Percentiles rank a stretch among this genome's conserved stretches.
These are phyloP conservation scores for Pipra filicauda DNA, from an alignment of 2,113 vertebrate species.

Conservation along the genomic window DNA sequence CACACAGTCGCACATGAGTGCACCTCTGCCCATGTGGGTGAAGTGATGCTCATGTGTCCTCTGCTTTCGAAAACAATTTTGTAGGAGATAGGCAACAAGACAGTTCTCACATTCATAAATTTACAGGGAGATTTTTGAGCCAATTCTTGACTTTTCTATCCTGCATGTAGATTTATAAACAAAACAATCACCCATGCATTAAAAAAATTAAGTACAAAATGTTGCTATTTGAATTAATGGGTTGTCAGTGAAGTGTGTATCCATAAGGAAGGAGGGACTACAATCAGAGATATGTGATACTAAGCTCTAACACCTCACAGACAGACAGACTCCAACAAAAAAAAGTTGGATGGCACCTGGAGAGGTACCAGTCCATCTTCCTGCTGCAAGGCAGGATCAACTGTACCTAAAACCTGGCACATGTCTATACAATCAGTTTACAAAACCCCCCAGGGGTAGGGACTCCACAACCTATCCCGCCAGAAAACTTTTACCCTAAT, in stretches of 20 bases:
- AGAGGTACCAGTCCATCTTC: not conserved
- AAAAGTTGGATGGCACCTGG: not conserved
- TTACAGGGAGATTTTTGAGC: not conserved
- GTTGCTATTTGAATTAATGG: not conserved
- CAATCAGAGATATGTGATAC: not conserved
- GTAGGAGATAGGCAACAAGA: not conserved
- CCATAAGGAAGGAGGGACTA: not conserved
- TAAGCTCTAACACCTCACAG: not conserved
- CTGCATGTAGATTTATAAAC: not conserved
- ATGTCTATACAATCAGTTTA: not conserved
- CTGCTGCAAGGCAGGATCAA: not conserved
- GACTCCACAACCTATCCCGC: not conserved
- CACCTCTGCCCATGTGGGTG: not conserved
- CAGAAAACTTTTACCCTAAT: conserved; percentile 29
- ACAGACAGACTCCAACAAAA: not conserved
- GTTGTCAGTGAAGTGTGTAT: not conserved
- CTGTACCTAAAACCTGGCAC: not conserved
- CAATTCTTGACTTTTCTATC: not conserved
- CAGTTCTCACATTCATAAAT: not conserved
- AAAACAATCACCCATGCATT: not conserved
- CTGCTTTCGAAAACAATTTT: accelerated
- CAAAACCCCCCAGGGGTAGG: not conserved
- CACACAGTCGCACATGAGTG: accelerated
- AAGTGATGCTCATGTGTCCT: accelerated
- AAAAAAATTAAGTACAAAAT: not conserved